Evolutionary conservation across 2,113 vertebrate genomes (phyloP), one percentile per base, ranked within the genome.

Genomic region (Monarcha castaneiventris): DNA sequence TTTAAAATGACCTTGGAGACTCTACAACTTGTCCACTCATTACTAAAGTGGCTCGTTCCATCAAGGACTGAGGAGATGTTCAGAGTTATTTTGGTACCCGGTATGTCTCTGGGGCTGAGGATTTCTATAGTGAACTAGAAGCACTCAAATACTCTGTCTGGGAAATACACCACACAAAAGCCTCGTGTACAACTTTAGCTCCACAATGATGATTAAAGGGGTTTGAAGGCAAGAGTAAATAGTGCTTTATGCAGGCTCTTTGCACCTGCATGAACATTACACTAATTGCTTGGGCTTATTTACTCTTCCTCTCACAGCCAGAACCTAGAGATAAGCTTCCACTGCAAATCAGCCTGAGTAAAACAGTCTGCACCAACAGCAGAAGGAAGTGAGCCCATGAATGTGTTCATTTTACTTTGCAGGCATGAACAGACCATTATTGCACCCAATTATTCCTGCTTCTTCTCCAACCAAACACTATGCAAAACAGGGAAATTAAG

Each of bases 281-380:
- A 25, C 35, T 96, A 93, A 95, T 96, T 94, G 90, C 82, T 93
- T 86, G 56, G 82, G 79, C 68, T 96, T 97, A 89, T 95, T 97
- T 93, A 93, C 90, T 95, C 90, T 93, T 74, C 39, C 12, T 88
- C 63, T 85, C 78, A 48, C 82, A 91, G 75, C 43, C 90, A 96
- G 87, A 93, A 91, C 82, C 72, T 74, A 88, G 79, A 96, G 84
- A 96, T 90, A 93, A 86, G 46, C 87, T 96, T 73, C 78, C 64
- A 83, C 43, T 71, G 78, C 78, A 96, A 95, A 95, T 88, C 82
- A 94, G 55, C 74, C 75, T 69, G 74, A 90, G 85, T 62, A 63
- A 89, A 95, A 66, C 58, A 39, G 84, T 54, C 87, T 91, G 91
- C 67, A 66, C 54, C 71, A 94, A 33, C 26, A 81, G 66, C 68